These are phyloP conservation scores for Acanthosepion esculentum DNA, from an alignment of 2,888 invertebrate species.

Conservation along the genomic window DNA sequence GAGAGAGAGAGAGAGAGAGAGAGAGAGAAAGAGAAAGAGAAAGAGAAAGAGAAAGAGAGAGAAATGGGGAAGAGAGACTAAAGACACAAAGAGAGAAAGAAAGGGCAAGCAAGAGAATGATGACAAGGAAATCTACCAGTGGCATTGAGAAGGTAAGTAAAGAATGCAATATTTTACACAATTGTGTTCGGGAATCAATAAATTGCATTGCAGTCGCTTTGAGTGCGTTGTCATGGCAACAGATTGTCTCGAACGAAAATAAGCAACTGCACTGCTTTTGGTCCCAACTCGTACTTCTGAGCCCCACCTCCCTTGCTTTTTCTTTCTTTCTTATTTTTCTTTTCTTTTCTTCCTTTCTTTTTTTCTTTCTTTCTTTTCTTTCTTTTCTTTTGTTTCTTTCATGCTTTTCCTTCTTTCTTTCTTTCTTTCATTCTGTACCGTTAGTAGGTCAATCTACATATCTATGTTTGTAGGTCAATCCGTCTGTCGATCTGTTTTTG, in stretches of 20 bases:
- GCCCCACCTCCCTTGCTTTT: background rate
- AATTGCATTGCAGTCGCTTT: conserved; percentile 6
- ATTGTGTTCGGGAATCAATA: background rate
- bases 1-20: no score
- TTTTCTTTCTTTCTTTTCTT: background rate
- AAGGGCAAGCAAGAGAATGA: background rate
- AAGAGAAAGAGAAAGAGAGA: no score
- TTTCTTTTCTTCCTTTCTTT: background rate
- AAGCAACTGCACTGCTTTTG: conserved; percentile 33
- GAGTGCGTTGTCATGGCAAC: background rate
- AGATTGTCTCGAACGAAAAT: conserved; percentile 21
- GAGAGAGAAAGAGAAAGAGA: no score
- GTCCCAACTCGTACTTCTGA: background rate
- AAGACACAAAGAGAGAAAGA: no score
- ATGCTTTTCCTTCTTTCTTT: background rate
- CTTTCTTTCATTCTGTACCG: background rate
- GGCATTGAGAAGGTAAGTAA: background rate
- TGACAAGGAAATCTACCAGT: background rate
- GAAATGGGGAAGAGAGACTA: no score
- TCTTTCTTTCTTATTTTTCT: no score
- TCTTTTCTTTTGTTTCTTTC: background rate
- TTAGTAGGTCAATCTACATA: background rate
- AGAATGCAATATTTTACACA: conserved; percentile 2
- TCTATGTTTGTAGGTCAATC: conserved; percentile 20
- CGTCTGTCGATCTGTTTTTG: conserved; percentile 13